Base-by-base conservation (phyloP, 1,140 invertebrate species). In the Paraescarpia echinospica region DNA sequence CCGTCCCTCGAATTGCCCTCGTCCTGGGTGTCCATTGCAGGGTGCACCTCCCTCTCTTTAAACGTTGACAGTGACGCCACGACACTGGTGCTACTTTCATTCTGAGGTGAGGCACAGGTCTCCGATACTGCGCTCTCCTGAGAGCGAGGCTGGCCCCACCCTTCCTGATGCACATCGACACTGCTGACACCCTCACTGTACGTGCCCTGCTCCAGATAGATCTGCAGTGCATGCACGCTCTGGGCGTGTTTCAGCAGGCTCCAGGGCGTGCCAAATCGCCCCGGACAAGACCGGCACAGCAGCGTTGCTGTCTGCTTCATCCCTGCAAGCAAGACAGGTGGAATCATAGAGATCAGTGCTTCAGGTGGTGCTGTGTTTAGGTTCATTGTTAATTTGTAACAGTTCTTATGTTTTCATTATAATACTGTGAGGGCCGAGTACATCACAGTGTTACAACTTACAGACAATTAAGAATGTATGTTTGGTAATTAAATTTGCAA, bases 211-310 rank as follows among this genome's bases (percentile, higher is more conserved):
- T 95, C 94, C 34, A 95, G 91, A 90, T 94, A 95, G 14, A 95
- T 94, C 34, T 94, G 93, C 14, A 95, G 91, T 35, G 94, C 94
- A 91, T 95, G 95, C 9, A 93, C 94, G 34, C 94, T 91, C 92
- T 95, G 95, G 8, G 95, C 94, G 94, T 95, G 95, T 34, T 94
- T 93, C 14, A 95, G 93, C 22, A 95, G 89, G 48, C 94, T 94
- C 91, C 95, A 94, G 14, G 95, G 95, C 34, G 95, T 95, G 93
- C 94, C 94, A 92, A 95, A 95, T 14, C 94, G 94, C 35, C 94
- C 91, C 34, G 94, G 93, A 93, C 95, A 95, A 12, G 94, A 93
- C 12, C 92, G 94, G 90, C 95, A 95, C 0, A 93, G 93, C 91
- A 95, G 89, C 2, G 33, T 90, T 18, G 89, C 18, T 35, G 35